Evolutionary conservation across 2,888 invertebrate genomes (phyloP).

Genomic region (Acronicta leporina): DNA sequence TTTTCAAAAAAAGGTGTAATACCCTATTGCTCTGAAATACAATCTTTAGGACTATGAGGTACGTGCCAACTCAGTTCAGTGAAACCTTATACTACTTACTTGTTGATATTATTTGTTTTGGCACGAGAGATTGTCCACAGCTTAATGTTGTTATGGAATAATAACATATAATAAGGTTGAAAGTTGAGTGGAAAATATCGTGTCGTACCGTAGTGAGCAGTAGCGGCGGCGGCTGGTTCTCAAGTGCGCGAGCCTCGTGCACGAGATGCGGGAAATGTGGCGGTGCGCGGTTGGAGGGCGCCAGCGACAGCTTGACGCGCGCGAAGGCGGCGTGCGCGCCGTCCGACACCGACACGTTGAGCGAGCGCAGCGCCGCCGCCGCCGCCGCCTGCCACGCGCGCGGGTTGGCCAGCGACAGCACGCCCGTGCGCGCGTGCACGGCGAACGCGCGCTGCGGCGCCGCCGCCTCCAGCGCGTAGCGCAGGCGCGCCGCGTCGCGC

Average conservation of each 20-base stretch:
- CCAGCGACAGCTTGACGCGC: slow-evolving; percentile 93
- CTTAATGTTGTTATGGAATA: too few relatives aligned
- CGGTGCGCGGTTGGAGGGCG: slow-evolving; percentile 93
- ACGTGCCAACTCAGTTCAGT: too few relatives aligned
- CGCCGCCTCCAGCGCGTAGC: slow-evolving; percentile 92
- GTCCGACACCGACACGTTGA: slow-evolving; percentile 98
- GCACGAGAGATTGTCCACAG: too few relatives aligned
- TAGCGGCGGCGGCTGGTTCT: slow-evolving; percentile 94
- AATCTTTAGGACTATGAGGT: too few relatives aligned
- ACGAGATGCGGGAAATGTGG: slow-evolving; percentile 94
- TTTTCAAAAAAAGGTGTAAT: too few relatives aligned
- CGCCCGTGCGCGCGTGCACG: slow-evolving; percentile 74
- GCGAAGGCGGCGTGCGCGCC: slow-evolving; percentile 98
- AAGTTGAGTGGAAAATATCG: too few relatives aligned
- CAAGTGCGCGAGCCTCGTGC: slow-evolving; percentile 94
- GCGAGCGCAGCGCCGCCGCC: slow-evolving; percentile 87
- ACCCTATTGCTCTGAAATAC: too few relatives aligned
- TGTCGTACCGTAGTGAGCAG: slow-evolving; percentile 91
- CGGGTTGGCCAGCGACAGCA: slow-evolving; percentile 69
- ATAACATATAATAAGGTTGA: too few relatives aligned
- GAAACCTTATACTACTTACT: too few relatives aligned
- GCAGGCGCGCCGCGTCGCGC: slow-evolving; percentile 92
- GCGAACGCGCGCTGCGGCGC: slow-evolving; percentile 65
- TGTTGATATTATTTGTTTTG: too few relatives aligned
- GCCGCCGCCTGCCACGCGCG: slow-evolving; percentile 89